Base-by-base conservation (phyloP, 2,113 vertebrate species). In the Xiphophorus couchianus region DNA sequence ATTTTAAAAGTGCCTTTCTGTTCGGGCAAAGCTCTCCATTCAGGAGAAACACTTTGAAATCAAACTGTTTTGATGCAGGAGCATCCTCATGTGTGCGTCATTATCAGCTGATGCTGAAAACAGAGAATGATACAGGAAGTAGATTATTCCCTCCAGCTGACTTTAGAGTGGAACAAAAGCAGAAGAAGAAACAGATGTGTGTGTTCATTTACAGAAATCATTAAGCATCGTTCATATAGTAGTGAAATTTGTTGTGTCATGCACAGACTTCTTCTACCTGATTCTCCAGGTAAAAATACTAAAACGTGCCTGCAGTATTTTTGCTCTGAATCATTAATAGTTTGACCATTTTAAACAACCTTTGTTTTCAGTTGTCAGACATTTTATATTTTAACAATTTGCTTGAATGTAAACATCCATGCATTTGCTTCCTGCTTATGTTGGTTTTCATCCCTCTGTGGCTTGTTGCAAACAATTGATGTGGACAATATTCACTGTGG, bases 381-480 rank as follows among this genome's bases (percentile, higher is more conserved):
- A 51, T 51, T 30, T 54, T 54, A 9, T 1, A 64, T 39, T 31
- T 69, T 5, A 39, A 54, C 22, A 31, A 5, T 3, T 73, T 62
- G 10, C 51, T 54, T 25, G 3, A 25, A 54, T 5, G 51, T 54
- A 54, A 30, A 62, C n/a, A 17, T 63, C 27, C 1, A 62, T 63
- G 22, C 8, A 61, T 39, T 19, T 0, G 17, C 30, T 35, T 0
- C 0, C 15, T 75, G 30, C 27, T 4, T 48, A 30, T 61, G 73
- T 29, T 11, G 39, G 42, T 75, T 74, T 63, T 35, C 30, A 29
- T 72, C 8, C 17, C 4, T 64, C 58, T 71, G 71, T n/a, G 15
- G 5, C 63, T 22, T 74, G 27, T 67, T 65, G n/a, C 28, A 71
- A 35, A 75, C 69, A 69, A 0, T 63, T 29, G 19, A 61, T 51